Evolutionary conservation across 1,140 invertebrate genomes (phyloP), one percentile per base, ranked within the genome.

Genomic region (Teleogryllus occipitalis): DNA sequence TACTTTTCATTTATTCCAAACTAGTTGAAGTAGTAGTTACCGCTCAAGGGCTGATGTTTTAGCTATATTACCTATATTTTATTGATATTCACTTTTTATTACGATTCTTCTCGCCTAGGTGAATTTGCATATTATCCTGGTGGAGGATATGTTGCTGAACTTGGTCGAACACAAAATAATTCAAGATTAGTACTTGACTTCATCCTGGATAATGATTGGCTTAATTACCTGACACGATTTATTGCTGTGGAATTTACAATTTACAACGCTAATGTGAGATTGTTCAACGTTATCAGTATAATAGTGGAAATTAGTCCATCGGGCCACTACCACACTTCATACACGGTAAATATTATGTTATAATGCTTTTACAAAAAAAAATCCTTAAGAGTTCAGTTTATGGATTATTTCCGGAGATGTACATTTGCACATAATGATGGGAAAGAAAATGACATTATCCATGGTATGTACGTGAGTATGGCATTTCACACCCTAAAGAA

Each of bases 261-360:
- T 22, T 78, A 78, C 49, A 78, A 78, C 21, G 77, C 77, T 10
- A 78, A 78, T 48, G 48, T 8, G n/a, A 78, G 48, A n/a, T n/a
- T 78, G 10, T 78, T 78, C 49, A 78, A 78, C 22, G 49, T 78
- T 39, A 49, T 78, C 0, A 78, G 8, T 2, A 14, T 78, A 7
- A 54, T 47, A 8, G 49, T 78, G 22, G 77, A 78, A 54, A 65
- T 65, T 8, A 21, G 47, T 65, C 18, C 77, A 14, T 46, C n/a
- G 8, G 49, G 49, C 10, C 7, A 65, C 54, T 65, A 65, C 10
- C 7, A 65, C 54, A 65, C 27, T 39, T 39, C 27, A 39, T 39
- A 39, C 5, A 39, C 27, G 27, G 27, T 39, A 39, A 39, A 1
- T 39, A 39, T 1, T 39, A 39, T 39, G 1, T 5, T 39, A 39